phyloP scores from a whole-genome alignment of 2,113 vertebrate species.

The Callionymus lyra region DNA sequence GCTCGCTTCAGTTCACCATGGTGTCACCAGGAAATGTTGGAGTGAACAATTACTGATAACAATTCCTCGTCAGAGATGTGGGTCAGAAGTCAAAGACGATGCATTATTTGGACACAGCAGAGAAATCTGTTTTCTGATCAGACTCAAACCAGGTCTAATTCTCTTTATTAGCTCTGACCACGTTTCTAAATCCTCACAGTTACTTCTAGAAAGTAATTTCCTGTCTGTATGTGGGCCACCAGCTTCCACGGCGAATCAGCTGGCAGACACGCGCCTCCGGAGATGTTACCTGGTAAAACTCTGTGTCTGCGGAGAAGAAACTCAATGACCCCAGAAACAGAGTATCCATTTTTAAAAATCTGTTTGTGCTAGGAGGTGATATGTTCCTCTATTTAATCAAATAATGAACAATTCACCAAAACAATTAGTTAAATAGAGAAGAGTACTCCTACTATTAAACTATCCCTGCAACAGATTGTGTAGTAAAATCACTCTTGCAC shows the following conservation, averaged over 20 bases:
- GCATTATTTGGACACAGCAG: background rate
- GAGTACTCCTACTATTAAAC: no score
- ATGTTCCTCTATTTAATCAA: background rate
- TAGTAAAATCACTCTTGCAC: constrained; percentile 7
- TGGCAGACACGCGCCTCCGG: no score
- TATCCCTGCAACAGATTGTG: no score
- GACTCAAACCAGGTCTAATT: no score
- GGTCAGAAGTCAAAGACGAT: background rate
- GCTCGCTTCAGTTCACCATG: constrained; percentile 53
- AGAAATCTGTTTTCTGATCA: background rate
- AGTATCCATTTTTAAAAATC: background rate
- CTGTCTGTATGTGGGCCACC: constrained; percentile 30
- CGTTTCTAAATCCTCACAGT: background rate
- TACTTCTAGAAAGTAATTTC: constrained; percentile 27
- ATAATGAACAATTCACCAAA: no score
- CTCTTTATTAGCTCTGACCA: no score
- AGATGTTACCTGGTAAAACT: background rate
- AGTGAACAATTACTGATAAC: constrained; percentile 59
- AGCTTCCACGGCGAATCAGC: no score
- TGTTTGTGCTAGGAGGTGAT: background rate
- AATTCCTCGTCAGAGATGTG: background rate
- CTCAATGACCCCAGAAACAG: background rate
- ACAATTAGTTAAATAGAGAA: background rate
- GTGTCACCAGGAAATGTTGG: constrained; percentile 61
- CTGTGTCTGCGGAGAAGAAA: background rate